phyloP scores from a whole-genome alignment of 2,113 vertebrate genomes.

The Chloebia gouldiae region DNA sequence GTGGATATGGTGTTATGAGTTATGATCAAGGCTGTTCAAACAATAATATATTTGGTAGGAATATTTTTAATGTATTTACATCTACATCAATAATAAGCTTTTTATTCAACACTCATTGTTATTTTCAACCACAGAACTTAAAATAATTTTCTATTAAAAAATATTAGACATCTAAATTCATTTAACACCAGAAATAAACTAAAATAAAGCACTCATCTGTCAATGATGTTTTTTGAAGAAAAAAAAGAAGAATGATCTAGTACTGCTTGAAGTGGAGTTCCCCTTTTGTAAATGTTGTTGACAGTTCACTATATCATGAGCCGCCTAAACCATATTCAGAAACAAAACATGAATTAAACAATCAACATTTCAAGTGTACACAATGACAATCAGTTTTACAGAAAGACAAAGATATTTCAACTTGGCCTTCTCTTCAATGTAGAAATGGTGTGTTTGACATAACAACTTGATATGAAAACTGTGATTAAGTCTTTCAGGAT shows the following conservation, averaged over 20 bases:
- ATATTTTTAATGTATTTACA: neutral
- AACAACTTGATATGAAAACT: neutral
- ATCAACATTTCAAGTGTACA: neutral
- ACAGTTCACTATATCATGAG: neutral
- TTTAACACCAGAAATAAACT: neutral
- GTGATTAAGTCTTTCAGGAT: neutral
- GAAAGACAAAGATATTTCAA: neutral
- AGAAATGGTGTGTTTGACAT: neutral
- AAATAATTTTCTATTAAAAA: neutral
- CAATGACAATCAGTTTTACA: neutral
- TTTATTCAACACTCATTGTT: neutral
- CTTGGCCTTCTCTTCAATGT: neutral
- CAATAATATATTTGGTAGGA: neutral
- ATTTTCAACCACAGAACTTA: neutral
- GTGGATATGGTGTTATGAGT: neutral
- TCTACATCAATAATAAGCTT: neutral
- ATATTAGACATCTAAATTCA: neutral
- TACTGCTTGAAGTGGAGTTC: neutral
- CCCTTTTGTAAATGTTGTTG: neutral
- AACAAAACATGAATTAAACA: neutral
- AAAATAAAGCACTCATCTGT: neutral
- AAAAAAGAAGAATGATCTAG: neutral
- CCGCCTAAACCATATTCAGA: neutral
- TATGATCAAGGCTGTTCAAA: neutral
- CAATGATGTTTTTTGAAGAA: neutral